Evolutionary conservation across 2,888 invertebrate genomes (phyloP).

Genomic region (Hemistola chrysoprasaria): DNA sequence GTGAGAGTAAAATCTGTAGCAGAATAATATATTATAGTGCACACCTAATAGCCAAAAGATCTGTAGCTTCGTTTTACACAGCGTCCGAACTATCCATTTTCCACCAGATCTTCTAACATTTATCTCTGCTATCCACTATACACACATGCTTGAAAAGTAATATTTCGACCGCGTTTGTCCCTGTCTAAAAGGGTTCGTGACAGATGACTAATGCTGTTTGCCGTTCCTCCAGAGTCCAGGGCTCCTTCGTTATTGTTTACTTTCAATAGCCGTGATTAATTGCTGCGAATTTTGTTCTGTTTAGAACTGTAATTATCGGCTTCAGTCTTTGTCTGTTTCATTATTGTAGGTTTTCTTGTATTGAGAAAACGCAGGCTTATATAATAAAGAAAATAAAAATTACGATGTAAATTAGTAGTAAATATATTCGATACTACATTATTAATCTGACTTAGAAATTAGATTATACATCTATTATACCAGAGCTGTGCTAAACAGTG

Average conservation of each 20-base stretch:
- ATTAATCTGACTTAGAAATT: too few relatives aligned
- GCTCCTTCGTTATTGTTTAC: constrained; percentile 56
- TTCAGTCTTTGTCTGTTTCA: constrained; percentile 3
- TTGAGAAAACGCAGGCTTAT: too few relatives aligned
- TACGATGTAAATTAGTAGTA: too few relatives aligned
- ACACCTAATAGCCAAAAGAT: too few relatives aligned
- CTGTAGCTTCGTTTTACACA: background rate
- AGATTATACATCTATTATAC: too few relatives aligned
- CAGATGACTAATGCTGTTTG: constrained; percentile 70
- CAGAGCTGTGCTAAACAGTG: too few relatives aligned
- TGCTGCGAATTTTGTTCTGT: constrained; percentile 22
- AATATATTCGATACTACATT: too few relatives aligned
- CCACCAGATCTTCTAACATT: constrained; percentile 18
- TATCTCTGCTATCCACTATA: constrained; percentile 27
- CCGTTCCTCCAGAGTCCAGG: constrained; percentile 41
- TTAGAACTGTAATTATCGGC: constrained; percentile 23
- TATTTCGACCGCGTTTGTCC: constrained; percentile 44
- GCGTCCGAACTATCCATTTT: constrained; percentile 1
- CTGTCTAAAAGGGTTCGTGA: constrained; percentile 54
- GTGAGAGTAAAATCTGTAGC: too few relatives aligned
- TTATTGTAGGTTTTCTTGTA: too few relatives aligned
- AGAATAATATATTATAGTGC: too few relatives aligned
- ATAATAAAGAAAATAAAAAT: too few relatives aligned
- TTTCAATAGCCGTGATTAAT: constrained; percentile 62
- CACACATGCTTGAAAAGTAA: constrained; percentile 27